Conservation (phyloP, 53 echinoderm and acorn worm species). For the Mesocentrotus franciscanus region DNA sequence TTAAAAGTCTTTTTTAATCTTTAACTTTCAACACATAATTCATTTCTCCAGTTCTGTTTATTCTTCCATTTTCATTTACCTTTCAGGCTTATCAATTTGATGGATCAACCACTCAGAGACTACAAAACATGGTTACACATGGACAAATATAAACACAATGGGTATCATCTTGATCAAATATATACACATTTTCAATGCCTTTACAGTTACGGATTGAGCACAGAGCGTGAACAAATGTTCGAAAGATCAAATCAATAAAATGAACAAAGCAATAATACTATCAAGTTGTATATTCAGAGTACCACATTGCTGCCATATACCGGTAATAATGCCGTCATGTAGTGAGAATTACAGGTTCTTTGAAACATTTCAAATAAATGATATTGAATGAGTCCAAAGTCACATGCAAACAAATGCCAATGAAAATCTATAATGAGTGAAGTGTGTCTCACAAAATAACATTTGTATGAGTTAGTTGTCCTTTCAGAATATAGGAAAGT, state of each 20-base stretch:
- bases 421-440: too few relatives aligned
- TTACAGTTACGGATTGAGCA: neutral
- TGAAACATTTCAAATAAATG: neutral
- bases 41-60: neutral
- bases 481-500: too few relatives aligned
- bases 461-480: too few relatives aligned
- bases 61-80: neutral
- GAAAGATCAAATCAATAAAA: neutral
- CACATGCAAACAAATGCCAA: too few relatives aligned
- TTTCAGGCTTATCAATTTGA: constrained; percentile 94
- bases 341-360: neutral
- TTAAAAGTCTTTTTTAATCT: too few relatives aligned
- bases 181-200: neutral
- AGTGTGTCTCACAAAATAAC: too few relatives aligned
- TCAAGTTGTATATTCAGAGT: neutral
- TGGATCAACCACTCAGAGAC: constrained; percentile 80
- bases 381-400: neutral
- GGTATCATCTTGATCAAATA: constrained; percentile 22
- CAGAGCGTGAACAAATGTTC: neutral
- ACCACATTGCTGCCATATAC: neutral
- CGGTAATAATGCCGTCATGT: neutral
- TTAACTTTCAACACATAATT: neutral
- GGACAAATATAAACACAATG: constrained; percentile 73
- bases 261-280: neutral
- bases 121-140: constrained; percentile 94